These are phyloP conservation scores for Hylaeus anthracinus DNA, from an alignment of 1,140 invertebrate genomes.

Conservation along the genomic window DNA sequence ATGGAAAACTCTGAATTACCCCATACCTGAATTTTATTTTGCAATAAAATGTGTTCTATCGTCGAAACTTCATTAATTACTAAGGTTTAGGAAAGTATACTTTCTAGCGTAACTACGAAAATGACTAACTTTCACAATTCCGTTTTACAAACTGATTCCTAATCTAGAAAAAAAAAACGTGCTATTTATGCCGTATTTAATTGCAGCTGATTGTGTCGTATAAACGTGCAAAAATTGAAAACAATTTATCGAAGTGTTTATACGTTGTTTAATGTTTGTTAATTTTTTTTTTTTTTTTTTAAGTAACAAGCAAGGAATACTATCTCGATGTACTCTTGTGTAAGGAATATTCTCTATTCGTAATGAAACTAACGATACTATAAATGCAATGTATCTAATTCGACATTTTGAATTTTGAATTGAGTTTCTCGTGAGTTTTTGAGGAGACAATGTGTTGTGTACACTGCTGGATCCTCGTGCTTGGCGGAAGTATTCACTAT, in stretches of 20 bases:
- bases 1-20: conserved; percentile 42
- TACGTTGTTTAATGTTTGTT: background rate
- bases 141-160: conserved; percentile 2
- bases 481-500: conserved; percentile 30
- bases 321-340: background rate
- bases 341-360: background rate
- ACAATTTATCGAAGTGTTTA: background rate
- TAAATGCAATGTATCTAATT: background rate
- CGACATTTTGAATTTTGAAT: background rate
- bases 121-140: background rate
- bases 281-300: background rate
- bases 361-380: background rate
- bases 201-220: conserved; percentile 2
- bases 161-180: conserved; percentile 2
- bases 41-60: conserved; percentile 19
- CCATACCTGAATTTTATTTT: conserved; percentile 32
- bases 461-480: conserved; percentile 14
- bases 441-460: background rate
- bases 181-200: conserved; percentile 16
- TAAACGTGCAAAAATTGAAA: conserved; percentile 30
- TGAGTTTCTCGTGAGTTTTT: background rate
- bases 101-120: conserved; percentile 37
- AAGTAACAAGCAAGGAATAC: background rate
- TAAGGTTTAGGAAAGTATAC: conserved; percentile 27
- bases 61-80: conserved; percentile 18